phyloP scores from a whole-genome alignment of 2,113 vertebrate genomes.

The Bostrychus sinensis region DNA sequence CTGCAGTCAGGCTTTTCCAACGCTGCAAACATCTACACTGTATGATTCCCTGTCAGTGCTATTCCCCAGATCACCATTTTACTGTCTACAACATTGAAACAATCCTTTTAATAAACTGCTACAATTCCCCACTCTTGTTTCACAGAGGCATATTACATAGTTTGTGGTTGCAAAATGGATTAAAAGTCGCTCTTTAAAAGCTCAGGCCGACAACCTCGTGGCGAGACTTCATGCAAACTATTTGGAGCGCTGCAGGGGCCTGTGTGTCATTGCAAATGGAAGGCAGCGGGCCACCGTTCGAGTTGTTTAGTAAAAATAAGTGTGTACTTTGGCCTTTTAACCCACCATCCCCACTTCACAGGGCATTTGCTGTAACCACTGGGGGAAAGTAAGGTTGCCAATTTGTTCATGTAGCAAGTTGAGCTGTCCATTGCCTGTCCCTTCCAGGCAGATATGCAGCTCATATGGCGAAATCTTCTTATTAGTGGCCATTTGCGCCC shows the following conservation, averaged over 20 bases:
- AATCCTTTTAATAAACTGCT: constrained; percentile 31
- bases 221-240: constrained; percentile 59
- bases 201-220: constrained; percentile 51
- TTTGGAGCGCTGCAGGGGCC: constrained; percentile 58
- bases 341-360: constrained; percentile 52
- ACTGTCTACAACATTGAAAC: constrained; percentile 8
- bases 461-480: constrained; percentile 31
- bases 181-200: constrained; percentile 43
- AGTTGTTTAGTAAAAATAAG: constrained; percentile 76
- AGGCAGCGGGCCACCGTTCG: constrained; percentile 59
- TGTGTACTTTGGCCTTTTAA: constrained; percentile 74
- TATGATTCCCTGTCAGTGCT: not conserved
- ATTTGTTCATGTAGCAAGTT: constrained; percentile 62
- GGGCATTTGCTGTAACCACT: constrained; percentile 56
- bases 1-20: not conserved
- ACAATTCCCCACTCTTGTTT: constrained; percentile 37
- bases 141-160: constrained; percentile 30
- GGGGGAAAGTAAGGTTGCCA: constrained; percentile 58
- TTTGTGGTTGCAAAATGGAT: constrained; percentile 61
- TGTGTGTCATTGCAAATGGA: constrained; percentile 69
- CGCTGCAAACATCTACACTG: not conserved
- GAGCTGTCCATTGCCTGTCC: constrained; percentile 37
- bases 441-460: constrained; percentile 22
- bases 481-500: constrained; percentile 15
- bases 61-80: constrained; percentile 1